Base-by-base conservation (phyloP, 92 coral and sea anemone species). In the Epizoanthus scotinus region DNA sequence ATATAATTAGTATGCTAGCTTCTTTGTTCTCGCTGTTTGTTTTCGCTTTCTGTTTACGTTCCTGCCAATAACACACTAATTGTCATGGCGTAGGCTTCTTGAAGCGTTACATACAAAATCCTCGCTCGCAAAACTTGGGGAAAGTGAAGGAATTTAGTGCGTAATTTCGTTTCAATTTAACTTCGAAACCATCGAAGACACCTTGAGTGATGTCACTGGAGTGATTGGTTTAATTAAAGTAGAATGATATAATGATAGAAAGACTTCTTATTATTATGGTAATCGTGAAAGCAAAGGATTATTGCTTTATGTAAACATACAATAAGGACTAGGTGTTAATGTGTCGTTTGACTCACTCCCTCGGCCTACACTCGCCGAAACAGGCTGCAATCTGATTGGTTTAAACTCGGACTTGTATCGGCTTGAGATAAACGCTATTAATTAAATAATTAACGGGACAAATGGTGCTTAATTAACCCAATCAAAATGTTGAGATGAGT, bases 371-470 rank as follows among this genome's bases (percentile, higher is more conserved):
- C 62, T 86, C 68, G 81, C 68, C 86, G 73, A 84, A 84, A 77
- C 18, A 81, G n/a, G 75, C 59, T 59, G 86, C 83, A 8, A 22
- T 71, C 82, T 85, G 90, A 96, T 96, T 96, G 99, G 99, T 56
- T 38, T 22, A 71, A 22, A 24, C 47, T 36, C 77, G 77, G 66
- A 81, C 87, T 89, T 92, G 99, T 90, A 91, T 89, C 97, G 88
- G 90, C 92, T 91, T 78, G 73, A 90, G 91, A 91, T 95, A 93
- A 93, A 93, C 94, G 96, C 90, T 88, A 94, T 96, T 96, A 96
- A 96, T 96, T 91, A 93, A 96, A 93, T 96, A 96, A 96, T 96
- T 96, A 96, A 88, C 87, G 98, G 87, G 84, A 96, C 94, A 96
- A 91, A 96, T 89, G 94, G 89, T 92, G 87, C 92, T 96, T 94